These are phyloP conservation scores for Narcine bancroftii DNA, from an alignment of 2,113 vertebrate genomes.

Conservation along the genomic window DNA sequence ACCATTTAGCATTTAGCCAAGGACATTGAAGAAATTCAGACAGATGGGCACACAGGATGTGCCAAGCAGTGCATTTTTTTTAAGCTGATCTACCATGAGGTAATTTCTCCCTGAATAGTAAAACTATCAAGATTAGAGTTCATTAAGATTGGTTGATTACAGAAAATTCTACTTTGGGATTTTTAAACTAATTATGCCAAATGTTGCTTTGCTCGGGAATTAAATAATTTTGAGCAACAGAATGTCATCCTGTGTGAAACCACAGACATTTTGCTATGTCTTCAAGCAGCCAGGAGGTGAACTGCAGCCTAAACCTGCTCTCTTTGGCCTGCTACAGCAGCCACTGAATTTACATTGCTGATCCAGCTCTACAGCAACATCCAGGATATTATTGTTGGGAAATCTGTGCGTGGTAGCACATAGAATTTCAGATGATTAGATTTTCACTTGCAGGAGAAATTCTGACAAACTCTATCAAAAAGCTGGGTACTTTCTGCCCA, in stretches of 20 bases:
- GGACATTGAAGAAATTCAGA: not conserved
- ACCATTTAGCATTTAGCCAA: not conserved
- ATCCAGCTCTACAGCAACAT: too few species aligned
- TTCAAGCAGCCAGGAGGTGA: too few species aligned
- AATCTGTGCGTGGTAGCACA: too few species aligned
- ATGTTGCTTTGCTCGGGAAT: not conserved
- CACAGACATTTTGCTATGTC: too few species aligned
- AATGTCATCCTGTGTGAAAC: not conserved
- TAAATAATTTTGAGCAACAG: not conserved
- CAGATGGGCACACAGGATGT: not conserved
- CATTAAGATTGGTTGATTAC: not conserved
- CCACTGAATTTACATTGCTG: too few species aligned
- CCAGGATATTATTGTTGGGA: too few species aligned
- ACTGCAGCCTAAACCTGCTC: too few species aligned
- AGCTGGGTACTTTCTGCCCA: too few species aligned
- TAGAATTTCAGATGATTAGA: too few species aligned
- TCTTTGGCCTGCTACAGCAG: too few species aligned
- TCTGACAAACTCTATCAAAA: too few species aligned
- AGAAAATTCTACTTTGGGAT: not conserved
- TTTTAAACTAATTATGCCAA: not conserved
- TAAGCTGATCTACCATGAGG: not conserved
- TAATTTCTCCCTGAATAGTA: not conserved
- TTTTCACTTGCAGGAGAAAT: too few species aligned
- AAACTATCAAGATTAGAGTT: not conserved
- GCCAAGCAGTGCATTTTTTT: not conserved